Evolutionary conservation across 2,888 invertebrate genomes (phyloP).

Genomic region (Tethea ocularis): DNA sequence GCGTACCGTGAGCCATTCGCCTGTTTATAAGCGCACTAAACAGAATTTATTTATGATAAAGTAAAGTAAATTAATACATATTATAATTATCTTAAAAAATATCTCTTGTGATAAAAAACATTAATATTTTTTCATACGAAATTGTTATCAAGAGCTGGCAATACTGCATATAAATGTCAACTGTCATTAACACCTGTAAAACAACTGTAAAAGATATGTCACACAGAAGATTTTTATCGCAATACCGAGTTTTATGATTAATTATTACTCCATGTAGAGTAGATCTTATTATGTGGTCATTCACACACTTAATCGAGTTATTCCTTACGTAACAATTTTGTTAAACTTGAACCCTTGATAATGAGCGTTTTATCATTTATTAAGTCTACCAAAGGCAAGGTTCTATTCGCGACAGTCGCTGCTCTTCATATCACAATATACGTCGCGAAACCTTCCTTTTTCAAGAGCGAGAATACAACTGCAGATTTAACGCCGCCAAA

Average conservation of each 20-base stretch:
- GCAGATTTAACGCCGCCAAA: constrained; percentile 57
- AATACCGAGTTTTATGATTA: no score
- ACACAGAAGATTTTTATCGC: no score
- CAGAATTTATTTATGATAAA: no score
- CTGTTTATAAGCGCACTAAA: no score
- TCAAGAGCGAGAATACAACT: constrained; percentile 55
- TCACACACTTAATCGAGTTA: not conserved
- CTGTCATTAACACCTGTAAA: not conserved
- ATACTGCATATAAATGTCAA: not conserved
- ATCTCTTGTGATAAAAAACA: not conserved
- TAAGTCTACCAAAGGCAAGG: constrained; percentile 71
- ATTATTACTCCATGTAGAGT: not conserved
- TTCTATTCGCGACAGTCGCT: constrained; percentile 68
- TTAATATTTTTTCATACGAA: not conserved
- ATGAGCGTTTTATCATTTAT: constrained; percentile 67
- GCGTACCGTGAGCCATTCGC: no score
- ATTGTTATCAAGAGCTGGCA: not conserved
- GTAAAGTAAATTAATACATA: no score
- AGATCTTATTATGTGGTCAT: not conserved
- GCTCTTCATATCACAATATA: constrained; percentile 69
- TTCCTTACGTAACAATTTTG: constrained; percentile 27
- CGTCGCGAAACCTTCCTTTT: constrained; percentile 73
- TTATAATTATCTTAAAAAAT: no score
- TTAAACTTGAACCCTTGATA: constrained; percentile 31
- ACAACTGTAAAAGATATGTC: no score